Evolutionary conservation across 2,113 vertebrate species (phyloP), one percentile per base, ranked within the genome.

Genomic region (Gambusia holbrooki): DNA sequence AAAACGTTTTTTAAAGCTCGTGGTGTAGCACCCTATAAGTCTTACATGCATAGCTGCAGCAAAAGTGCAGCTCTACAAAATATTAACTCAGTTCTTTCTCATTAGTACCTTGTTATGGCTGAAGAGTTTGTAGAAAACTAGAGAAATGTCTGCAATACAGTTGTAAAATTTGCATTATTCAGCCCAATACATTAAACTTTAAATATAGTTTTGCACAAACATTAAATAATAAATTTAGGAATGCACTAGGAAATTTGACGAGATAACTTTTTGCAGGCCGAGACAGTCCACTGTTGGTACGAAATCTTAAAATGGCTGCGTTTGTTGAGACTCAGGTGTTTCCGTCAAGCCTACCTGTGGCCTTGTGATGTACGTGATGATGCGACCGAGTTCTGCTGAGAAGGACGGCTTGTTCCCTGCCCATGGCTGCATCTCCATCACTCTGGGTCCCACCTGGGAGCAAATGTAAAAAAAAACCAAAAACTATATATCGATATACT

Each of bases 311-410:
- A n/a, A 10, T n/a, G 19, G 25, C 32, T 22, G 35, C 8, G 1
- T 17, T 19, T 25, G 35, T 22, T 35, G 30, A 66, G 32, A 48
- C 42, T 67, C 35, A 28, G 5, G 14, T 63, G 67, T 33, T 73
- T 27, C 3, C 66, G 63, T 63, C 54, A 37, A 13, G 65, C 77
- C 29, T 83, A 94, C 93, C 92, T 94, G 87, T 29, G 91, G 92
- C 35, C 69, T 92, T 79, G 77, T 91, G 82, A 94, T 85, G 45
- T 90, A 92, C 1, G 72, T 27, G 74, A 94, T 62, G 67, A 93
- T 42, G 4, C 89, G 89, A 35, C 81, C 19, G 42, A 92, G 81
- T 67, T 94, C 88, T 37, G 77, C 82, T 8, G 74, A 69, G 84
- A 94, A 88, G 35, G 91, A 93, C 2, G 81, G 84, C 69, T 85